Conservation (phyloP, 2,888 invertebrate species). For the Deilephila porcellus region DNA sequence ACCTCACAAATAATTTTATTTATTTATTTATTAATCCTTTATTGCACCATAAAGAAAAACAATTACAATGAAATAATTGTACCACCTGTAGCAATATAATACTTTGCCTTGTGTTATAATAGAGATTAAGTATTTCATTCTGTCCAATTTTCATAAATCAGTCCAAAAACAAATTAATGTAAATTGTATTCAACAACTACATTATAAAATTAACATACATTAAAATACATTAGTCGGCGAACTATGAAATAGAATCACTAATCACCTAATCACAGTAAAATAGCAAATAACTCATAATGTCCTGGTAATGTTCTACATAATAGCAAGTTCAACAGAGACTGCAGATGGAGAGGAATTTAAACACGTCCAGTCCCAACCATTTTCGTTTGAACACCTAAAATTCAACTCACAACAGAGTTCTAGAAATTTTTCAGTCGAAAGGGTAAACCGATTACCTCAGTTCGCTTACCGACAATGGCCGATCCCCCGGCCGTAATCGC, state of each 20-base stretch:
- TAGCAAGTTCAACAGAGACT: neutral
- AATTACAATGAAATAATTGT: too few relatives aligned
- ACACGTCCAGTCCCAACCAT: neutral
- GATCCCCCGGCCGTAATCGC: slow-evolving; percentile 58
- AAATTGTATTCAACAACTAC: too few relatives aligned
- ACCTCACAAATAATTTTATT: too few relatives aligned
- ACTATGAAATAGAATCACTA: neutral
- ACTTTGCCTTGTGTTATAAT: too few relatives aligned
- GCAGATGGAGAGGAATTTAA: neutral
- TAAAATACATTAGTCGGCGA: neutral
- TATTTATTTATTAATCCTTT: too few relatives aligned
- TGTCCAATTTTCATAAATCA: too few relatives aligned
- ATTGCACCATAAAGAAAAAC: too few relatives aligned
- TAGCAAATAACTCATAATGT: neutral
- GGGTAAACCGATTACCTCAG: slow-evolving; percentile 66
- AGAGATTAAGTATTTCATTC: too few relatives aligned
- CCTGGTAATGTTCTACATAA: neutral
- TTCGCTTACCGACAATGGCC: slow-evolving; percentile 59
- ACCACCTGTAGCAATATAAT: too few relatives aligned
- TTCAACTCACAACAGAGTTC: slow-evolving; percentile 28
- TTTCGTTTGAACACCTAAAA: slow-evolving; percentile 27
- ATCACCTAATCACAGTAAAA: neutral
- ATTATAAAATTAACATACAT: too few relatives aligned
- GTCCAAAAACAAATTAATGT: too few relatives aligned
- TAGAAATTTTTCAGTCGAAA: slow-evolving; percentile 60